These are phyloP conservation scores for Xenopus petersii DNA, from an alignment of 2,797 vertebrate genomes.

Conservation along the genomic window DNA sequence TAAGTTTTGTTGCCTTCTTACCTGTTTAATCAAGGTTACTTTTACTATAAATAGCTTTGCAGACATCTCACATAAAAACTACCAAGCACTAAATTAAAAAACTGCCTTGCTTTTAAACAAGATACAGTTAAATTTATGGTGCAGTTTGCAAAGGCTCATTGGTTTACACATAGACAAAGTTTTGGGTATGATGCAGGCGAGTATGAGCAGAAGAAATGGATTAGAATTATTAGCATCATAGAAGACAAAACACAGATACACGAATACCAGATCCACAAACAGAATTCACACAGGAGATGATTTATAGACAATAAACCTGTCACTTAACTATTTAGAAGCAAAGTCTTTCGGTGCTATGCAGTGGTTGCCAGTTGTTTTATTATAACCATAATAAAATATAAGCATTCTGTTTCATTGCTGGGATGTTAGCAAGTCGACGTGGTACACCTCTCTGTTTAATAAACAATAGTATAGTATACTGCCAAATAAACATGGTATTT, in stretches of 20 bases:
- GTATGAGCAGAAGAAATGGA: constrained; percentile 32
- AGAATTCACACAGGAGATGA: no score
- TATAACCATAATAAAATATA: no score
- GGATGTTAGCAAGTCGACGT: no score
- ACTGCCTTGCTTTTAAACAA: constrained; percentile 54
- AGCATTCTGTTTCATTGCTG: no score
- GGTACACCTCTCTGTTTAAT: no score
- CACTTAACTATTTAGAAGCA: no score
- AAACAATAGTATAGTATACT: no score
- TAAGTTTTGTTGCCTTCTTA: constrained; percentile 49
- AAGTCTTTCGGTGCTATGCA: no score
- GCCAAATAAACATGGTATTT: no score
- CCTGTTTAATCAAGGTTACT: constrained; percentile 70
- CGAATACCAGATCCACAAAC: no score
- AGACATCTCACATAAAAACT: constrained; percentile 74
- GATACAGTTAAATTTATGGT: constrained; percentile 76
- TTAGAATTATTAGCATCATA: background rate
- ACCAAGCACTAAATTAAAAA: constrained; percentile 77
- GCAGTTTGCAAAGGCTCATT: constrained; percentile 66
- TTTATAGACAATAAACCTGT: no score
- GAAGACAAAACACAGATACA: background rate
- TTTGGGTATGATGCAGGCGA: constrained; percentile 47
- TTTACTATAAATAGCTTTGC: constrained; percentile 71
- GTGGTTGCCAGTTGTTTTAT: no score
- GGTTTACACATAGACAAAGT: constrained; percentile 65